phyloP scores from a whole-genome alignment of 2,113 vertebrate species.

The Maccullochella peelii region DNA sequence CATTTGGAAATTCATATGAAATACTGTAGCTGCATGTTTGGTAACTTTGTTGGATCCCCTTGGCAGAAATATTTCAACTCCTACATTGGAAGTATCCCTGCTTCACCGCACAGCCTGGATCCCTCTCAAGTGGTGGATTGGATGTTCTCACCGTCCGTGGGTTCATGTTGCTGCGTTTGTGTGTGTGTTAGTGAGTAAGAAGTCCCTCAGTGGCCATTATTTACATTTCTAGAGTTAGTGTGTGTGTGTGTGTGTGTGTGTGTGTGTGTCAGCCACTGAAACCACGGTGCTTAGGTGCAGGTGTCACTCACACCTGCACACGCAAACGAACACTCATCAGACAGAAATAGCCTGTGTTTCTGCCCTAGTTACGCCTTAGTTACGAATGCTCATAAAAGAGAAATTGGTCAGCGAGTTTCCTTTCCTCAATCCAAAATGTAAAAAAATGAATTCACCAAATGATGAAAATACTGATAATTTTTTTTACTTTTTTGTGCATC shows the following conservation, averaged over 20 bases:
- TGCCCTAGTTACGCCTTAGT: constrained; percentile 14
- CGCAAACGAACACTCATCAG: not conserved
- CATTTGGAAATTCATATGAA: not conserved
- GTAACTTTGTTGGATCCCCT: constrained; percentile 36
- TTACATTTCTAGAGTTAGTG: not conserved
- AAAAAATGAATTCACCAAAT: not conserved
- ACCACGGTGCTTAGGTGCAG: not conserved
- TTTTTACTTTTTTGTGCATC: no score
- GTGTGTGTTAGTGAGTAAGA: constrained; percentile 5
- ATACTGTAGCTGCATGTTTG: constrained; percentile 1
- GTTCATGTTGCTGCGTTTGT: not conserved
- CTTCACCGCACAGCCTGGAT: constrained; percentile 28
- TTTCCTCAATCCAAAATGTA: not conserved
- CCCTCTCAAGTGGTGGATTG: constrained; percentile 8
- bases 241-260: not conserved
- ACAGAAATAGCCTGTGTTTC: constrained; percentile 45
- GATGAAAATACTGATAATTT: not conserved
- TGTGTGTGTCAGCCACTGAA: constrained; percentile 4
- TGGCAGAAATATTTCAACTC: constrained; percentile 39
- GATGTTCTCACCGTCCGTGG: not conserved
- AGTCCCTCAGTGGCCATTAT: constrained; percentile 2
- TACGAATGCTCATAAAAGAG: constrained; percentile 18
- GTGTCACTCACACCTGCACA: constrained; percentile 31
- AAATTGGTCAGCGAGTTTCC: not conserved
- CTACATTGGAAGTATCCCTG: constrained; percentile 4